Evolutionary conservation across 2,797 vertebrate species (phyloP).

Genomic region (Dermochelys coriacea): DNA sequence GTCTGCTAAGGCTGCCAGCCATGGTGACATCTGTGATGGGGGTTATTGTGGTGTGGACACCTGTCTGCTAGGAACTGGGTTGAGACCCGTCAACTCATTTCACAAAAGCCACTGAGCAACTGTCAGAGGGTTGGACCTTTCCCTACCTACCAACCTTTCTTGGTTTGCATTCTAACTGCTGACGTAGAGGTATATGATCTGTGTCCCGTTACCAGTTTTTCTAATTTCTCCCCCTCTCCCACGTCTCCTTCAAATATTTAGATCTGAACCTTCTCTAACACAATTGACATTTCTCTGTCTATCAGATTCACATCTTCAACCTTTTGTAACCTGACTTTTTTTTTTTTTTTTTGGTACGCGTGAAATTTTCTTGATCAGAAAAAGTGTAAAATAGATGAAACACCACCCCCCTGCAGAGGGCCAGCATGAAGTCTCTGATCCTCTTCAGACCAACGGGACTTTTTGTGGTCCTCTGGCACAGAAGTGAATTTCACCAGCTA

Average conservation of each 20-base stretch:
- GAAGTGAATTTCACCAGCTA: background rate
- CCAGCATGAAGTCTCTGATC: accelerated
- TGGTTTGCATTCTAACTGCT: background rate
- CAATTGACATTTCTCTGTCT: no score
- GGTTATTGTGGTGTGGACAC: constrained; percentile 53
- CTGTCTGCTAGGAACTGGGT: constrained; percentile 61
- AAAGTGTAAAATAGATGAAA: background rate
- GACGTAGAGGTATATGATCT: background rate
- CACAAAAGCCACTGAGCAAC: constrained; percentile 47
- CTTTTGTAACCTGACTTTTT: background rate
- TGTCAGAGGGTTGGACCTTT: constrained; percentile 48
- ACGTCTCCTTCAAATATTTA: background rate
- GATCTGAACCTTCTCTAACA: no score
- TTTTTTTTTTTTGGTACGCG: background rate
- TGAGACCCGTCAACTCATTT: constrained; percentile 42
- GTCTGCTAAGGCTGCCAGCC: background rate
- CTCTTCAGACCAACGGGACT: background rate
- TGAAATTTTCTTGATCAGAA: background rate
- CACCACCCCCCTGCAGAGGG: background rate
- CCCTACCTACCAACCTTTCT: background rate
- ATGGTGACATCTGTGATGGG: constrained; percentile 27
- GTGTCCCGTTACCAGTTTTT: background rate
- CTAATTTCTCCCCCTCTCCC: background rate
- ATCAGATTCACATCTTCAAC: background rate
- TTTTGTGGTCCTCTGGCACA: background rate